phyloP scores from a whole-genome alignment of 1,140 invertebrate species.

The Amyelois transitella region DNA sequence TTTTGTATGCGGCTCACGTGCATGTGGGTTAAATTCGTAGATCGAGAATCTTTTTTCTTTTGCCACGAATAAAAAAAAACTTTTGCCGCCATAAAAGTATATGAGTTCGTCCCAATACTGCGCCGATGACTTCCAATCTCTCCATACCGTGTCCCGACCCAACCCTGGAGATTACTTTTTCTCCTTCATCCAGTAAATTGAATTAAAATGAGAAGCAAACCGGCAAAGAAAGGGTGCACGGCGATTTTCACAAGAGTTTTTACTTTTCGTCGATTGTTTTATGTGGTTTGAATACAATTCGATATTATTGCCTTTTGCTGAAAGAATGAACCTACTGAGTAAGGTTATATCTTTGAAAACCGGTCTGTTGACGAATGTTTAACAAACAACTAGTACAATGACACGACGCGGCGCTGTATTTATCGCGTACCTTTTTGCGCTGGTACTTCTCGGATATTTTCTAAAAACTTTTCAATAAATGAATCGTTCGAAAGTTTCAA shows the following conservation, averaged over 20 bases:
- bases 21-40: constrained; percentile 23
- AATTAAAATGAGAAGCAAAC: constrained; percentile 67
- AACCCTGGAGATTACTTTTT: constrained; percentile 68
- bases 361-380: too few species aligned
- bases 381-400: too few species aligned
- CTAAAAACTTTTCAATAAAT: too few species aligned
- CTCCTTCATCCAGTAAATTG: constrained; percentile 64
- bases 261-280: background rate
- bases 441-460: too few species aligned
- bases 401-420: too few species aligned
- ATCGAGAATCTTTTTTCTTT: constrained; percentile 54
- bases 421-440: too few species aligned
- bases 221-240: constrained; percentile 54
- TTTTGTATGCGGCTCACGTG: constrained; percentile 30
- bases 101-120: constrained; percentile 69
- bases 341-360: too few species aligned
- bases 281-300: too few species aligned
- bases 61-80: constrained; percentile 58
- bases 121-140: constrained; percentile 68
- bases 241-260: constrained; percentile 44
- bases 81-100: constrained; percentile 64
- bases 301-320: too few species aligned
- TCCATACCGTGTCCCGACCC: constrained; percentile 58
- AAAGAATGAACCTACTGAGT: too few species aligned
- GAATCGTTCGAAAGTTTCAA: too few species aligned